A percentile compares a stretch with the other conserved stretches of the same genome.
phyloP scores from a whole-genome alignment of 1,140 invertebrate species.

The Heliconius melpomene region DNA sequence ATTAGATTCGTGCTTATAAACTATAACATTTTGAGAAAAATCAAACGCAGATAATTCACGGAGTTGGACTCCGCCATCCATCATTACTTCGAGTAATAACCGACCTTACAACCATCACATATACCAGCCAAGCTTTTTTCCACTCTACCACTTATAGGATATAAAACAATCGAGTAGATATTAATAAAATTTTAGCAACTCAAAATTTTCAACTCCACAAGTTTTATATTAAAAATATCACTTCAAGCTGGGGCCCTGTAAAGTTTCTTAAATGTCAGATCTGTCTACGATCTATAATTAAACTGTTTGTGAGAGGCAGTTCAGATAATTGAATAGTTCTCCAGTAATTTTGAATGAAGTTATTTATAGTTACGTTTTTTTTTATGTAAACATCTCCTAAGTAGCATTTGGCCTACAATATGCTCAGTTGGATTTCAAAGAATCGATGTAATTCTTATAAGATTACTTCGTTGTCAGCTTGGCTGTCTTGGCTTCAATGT shows the following conservation, averaged over 20 bases:
- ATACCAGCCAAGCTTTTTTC: too few relatives aligned
- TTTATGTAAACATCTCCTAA: too few relatives aligned
- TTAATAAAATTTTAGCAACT: neutral
- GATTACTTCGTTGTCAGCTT: too few relatives aligned
- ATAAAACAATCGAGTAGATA: neutral
- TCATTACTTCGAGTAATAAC: too few relatives aligned
- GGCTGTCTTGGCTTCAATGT: too few relatives aligned
- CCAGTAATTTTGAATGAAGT: neutral
- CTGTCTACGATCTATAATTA: conserved; percentile 1
- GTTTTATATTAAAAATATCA: conserved; percentile 9
- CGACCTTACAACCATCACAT: too few relatives aligned
- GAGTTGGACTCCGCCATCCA: neutral
- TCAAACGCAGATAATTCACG: too few relatives aligned
- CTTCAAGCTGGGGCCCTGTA: neutral
- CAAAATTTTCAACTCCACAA: neutral
- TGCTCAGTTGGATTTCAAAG: too few relatives aligned
- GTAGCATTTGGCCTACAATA: too few relatives aligned
- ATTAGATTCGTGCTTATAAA: too few relatives aligned
- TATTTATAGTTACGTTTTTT: neutral
- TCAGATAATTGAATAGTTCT: neutral
- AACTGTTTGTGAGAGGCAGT: neutral
- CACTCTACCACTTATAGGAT: neutral
- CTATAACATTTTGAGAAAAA: too few relatives aligned
- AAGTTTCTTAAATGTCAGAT: conserved; percentile 6
- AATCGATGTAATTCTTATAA: too few relatives aligned